A percentile compares a stretch with the other conserved stretches of the same genome.
Evolutionary conservation across 2,888 invertebrate genomes (phyloP).

Genomic region (Sinelater perroti): DNA sequence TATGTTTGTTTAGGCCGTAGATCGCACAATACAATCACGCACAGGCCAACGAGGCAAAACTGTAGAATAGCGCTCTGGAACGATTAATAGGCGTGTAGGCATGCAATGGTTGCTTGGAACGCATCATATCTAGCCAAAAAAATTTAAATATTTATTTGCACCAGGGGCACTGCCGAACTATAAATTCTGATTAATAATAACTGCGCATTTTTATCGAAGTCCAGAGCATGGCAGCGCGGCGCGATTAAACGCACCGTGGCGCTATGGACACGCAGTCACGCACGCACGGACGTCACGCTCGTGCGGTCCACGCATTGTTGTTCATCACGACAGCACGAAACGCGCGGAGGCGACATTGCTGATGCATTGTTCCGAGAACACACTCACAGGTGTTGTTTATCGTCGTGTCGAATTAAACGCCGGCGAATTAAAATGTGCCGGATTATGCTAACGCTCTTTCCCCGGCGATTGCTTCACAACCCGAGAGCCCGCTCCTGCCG

Average conservation of each 20-base stretch:
- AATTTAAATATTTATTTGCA: neutral
- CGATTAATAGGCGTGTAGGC: too few species aligned
- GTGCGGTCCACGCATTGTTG: constrained; percentile 21
- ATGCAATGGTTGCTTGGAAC: too few species aligned
- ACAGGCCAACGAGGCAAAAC: too few species aligned
- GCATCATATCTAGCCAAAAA: neutral
- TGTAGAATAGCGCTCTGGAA: too few species aligned
- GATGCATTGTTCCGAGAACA: constrained; percentile 21
- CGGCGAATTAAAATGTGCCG: constrained; percentile 5
- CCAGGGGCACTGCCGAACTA: neutral
- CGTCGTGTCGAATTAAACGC: constrained; percentile 17
- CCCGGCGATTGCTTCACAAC: too few species aligned
- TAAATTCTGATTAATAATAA: constrained; percentile 5
- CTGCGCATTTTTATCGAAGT: constrained; percentile 6
- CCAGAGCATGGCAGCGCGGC: neutral
- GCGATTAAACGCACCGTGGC: constrained; percentile 19
- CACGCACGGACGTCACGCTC: constrained; percentile 24
- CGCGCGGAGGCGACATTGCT: constrained; percentile 19
- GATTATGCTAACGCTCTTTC: too few species aligned
- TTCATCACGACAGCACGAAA: constrained; percentile 19
- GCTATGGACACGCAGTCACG: constrained; percentile 25
- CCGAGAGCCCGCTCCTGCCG: too few species aligned
- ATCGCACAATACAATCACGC: too few species aligned
- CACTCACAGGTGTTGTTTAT: constrained; percentile 24
- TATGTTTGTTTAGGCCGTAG: too few species aligned